Evolutionary conservation across 2,797 vertebrate genomes (phyloP), one percentile per base, ranked within the genome.

Genomic region (Rhyacichthys aspro): DNA sequence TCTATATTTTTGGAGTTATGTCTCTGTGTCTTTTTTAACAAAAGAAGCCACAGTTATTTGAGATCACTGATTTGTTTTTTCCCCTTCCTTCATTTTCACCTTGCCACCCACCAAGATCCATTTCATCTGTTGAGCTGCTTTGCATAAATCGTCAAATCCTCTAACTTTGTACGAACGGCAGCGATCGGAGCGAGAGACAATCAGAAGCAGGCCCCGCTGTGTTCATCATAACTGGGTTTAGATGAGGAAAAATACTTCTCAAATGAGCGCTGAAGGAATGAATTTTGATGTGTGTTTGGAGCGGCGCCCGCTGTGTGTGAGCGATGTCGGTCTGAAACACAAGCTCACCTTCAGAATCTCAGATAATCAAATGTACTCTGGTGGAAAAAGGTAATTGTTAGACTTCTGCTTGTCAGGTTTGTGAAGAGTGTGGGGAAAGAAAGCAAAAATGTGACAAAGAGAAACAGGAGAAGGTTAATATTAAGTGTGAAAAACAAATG

Each of bases 131-230:
- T 1, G 44, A 55, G 18, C 41, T 2, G 0, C 66, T 77, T 66
- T 63, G 66, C 56, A 61, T 45, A 66, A 74, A 71, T 74, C 6
- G 72, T 68, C 43, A 56, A 9, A 41, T 48, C 14, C 50, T 43
- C 50, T 34, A 41, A 55, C 43, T 70, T 49, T 19, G 44, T 61
- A n/a, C 6, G 48, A 34, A 54, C 41, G 52, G 41, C 52, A 54
- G 18, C 28, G 52, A 54, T 54, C 39, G 19, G 52, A 19, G 52
- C 52, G 18, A 18, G 36, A 54, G 50, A 38, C 52, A 54, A 54
- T 54, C 52, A 54, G 37, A 54, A 38, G 15, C 38, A 55, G 37
- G 52, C 17, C 52, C 41, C 14, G 37, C 52, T 55, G 52, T 28
- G 52, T 42, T 55, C 52, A 9, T 42, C 11, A 19, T 42, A 55